Evolutionary conservation across 2,888 invertebrate species (phyloP).

Genomic region (Orthosia incerta): DNA sequence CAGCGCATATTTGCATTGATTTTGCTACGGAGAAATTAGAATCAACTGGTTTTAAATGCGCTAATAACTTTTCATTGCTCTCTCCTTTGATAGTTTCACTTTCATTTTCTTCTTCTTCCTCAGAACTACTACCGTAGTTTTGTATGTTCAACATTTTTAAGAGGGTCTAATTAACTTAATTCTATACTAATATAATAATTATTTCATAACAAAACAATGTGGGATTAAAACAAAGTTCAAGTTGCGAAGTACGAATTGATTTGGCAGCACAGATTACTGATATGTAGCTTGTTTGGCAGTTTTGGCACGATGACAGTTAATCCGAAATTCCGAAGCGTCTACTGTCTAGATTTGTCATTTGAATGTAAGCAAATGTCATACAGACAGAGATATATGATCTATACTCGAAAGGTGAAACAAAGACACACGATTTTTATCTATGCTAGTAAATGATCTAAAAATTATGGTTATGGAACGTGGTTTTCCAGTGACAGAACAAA

Average conservation of each 20-base stretch:
- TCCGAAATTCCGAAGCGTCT: background rate
- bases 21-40: slow-evolving; percentile 92
- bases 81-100: slow-evolving; percentile 78
- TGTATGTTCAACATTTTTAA: slow-evolving; percentile 93
- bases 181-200: slow-evolving; percentile 1
- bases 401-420: background rate
- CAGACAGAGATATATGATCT: slow-evolving; percentile 15
- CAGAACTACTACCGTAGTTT: slow-evolving; percentile 94
- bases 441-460: background rate
- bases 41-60: slow-evolving; percentile 91
- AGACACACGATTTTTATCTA: background rate
- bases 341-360: too few species aligned
- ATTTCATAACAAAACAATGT: slow-evolving; percentile 37
- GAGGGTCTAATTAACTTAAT: slow-evolving; percentile 28
- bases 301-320: too few species aligned
- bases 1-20: slow-evolving; percentile 94
- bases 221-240: background rate
- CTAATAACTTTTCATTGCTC: slow-evolving; percentile 84
- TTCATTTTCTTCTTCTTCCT: slow-evolving; percentile 92
- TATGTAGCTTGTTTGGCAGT: too few species aligned
- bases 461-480: background rate
- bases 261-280: too few species aligned
- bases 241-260: background rate
- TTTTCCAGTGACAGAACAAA: background rate
- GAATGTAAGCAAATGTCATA: background rate